A percentile compares a stretch with the other conserved stretches of the same genome.
Conservation (phyloP, 2,797 vertebrate species). For the Garrulus glandarius region DNA sequence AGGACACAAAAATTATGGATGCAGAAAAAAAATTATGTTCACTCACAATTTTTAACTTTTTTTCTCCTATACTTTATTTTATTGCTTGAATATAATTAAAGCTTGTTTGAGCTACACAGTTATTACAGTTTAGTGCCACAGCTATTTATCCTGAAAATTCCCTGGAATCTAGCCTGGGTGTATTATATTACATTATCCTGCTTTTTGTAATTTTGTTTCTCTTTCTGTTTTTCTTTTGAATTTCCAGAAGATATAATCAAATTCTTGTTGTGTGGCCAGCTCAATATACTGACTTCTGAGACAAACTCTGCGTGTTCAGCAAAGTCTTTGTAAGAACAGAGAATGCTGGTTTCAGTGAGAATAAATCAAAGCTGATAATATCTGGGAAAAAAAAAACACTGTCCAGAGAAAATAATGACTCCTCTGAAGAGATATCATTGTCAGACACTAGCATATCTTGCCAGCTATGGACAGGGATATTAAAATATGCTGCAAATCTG, state of each 20-base stretch:
- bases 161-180: not conserved
- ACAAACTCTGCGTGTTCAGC: not conserved
- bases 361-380: constrained; percentile 46
- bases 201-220: not conserved
- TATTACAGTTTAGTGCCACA: not conserved
- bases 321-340: constrained; percentile 15
- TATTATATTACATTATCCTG: not conserved
- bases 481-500: constrained; percentile 19
- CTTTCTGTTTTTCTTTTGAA: not conserved
- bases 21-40: not conserved
- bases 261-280: not conserved
- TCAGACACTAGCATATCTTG: not conserved
- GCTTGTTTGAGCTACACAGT: not conserved
- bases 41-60: not conserved
- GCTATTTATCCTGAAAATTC: not conserved
- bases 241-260: constrained; percentile 11
- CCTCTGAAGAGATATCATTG: not conserved
- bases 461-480: not conserved
- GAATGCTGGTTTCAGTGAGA: not conserved
- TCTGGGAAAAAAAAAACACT: not conserved
- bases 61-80: not conserved
- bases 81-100: not conserved
- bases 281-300: not conserved
- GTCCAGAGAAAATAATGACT: not conserved
- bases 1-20: not conserved